phyloP scores from a whole-genome alignment of 23 tunicate species.

The Oikopleura vanhoeffeni region DNA sequence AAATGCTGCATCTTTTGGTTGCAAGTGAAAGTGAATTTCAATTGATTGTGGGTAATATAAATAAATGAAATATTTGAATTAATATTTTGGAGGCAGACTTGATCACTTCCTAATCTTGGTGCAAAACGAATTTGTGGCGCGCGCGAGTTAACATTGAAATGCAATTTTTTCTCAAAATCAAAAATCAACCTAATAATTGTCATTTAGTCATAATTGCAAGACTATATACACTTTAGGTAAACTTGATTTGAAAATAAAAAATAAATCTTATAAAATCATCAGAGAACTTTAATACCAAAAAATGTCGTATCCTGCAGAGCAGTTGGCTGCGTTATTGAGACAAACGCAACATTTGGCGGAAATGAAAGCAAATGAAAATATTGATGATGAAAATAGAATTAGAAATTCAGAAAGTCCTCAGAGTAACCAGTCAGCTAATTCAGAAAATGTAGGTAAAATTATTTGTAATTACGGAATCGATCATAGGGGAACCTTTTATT shows the following conservation, averaged over 20 bases:
- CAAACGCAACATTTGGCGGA: slow-evolving; percentile 7
- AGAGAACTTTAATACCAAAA: not conserved
- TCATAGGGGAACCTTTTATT: no score
- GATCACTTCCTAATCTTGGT: no score
- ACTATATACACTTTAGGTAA: not conserved
- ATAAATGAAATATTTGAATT: no score
- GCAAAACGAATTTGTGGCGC: not conserved
- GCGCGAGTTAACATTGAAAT: not conserved
- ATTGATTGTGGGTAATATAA: no score
- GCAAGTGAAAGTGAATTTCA: no score
- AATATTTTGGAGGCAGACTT: no score
- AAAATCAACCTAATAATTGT: not conserved
- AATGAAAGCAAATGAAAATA: not conserved
- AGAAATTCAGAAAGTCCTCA: not conserved
- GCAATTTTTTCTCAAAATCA: not conserved
- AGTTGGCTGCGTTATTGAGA: not conserved
- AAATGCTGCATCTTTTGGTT: no score
- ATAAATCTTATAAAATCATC: not conserved
- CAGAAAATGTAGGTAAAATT: not conserved
- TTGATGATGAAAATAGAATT: not conserved
- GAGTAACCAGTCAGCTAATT: not conserved
- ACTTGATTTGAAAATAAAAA: not conserved
- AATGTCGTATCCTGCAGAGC: not conserved
- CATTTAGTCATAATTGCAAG: not conserved
- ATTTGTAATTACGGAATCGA: no score